phyloP scores from a whole-genome alignment of 1,140 invertebrate species.

The Solen grandis region DNA sequence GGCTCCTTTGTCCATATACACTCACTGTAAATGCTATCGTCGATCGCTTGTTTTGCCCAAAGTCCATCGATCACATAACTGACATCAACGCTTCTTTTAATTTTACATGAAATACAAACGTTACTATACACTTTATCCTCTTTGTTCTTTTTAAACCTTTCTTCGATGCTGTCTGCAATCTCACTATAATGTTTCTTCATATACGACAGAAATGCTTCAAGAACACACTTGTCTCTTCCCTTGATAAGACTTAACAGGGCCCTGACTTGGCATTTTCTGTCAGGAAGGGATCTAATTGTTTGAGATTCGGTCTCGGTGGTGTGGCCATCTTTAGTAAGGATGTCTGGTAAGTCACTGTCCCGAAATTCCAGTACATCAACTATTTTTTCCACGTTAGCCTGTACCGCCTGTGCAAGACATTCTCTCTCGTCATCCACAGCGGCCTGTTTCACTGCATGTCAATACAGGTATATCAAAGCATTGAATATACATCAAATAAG shows the following conservation, averaged over 20 bases:
- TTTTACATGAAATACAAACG: background rate
- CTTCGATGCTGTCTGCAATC: background rate
- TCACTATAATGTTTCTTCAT: slow-evolving; percentile 1
- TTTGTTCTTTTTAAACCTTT: slow-evolving; percentile 6
- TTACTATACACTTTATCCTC: background rate
- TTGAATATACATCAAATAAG: too few relatives aligned
- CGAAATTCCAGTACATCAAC: slow-evolving; percentile 1
- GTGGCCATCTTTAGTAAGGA: background rate
- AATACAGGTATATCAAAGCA: too few relatives aligned
- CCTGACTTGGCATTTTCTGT: slow-evolving; percentile 4
- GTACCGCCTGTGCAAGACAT: slow-evolving; percentile 15
- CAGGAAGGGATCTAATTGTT: background rate
- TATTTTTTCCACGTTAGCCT: background rate
- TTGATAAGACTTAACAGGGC: slow-evolving; percentile 7
- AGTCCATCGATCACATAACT: slow-evolving; percentile 12
- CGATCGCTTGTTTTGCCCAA: background rate
- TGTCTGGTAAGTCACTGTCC: slow-evolving; percentile 13
- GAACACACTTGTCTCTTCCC: background rate
- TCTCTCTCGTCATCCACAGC: slow-evolving; percentile 24
- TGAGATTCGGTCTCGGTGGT: slow-evolving; percentile 7
- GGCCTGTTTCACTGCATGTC: too few relatives aligned
- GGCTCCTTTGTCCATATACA: background rate
- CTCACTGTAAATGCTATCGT: background rate
- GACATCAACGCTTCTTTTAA: background rate
- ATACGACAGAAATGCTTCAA: background rate